A percentile compares a stretch with the other conserved stretches of the same genome.
These are phyloP conservation scores for Microtus montanus DNA, from an alignment of 2,113 vertebrate species.

Conservation along the genomic window DNA sequence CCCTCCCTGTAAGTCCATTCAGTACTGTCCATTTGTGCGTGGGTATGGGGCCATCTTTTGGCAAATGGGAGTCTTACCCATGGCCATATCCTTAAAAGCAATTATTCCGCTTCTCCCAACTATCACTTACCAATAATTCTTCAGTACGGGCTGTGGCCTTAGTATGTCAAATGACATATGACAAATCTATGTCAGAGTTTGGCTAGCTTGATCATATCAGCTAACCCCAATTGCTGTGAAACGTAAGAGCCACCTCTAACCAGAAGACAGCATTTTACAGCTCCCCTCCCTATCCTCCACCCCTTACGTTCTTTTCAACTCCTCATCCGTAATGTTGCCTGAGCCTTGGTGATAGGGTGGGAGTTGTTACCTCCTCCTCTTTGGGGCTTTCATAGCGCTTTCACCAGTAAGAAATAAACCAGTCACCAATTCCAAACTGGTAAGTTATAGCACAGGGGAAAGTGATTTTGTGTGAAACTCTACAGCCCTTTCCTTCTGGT, in stretches of 20 bases:
- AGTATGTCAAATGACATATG: background rate
- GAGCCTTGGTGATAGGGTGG: background rate
- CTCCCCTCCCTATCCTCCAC: background rate
- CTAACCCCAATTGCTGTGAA: background rate
- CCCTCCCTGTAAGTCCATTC: too few relatives aligned
- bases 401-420: background rate
- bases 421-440: too few relatives aligned
- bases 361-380: background rate
- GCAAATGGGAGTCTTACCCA: too few relatives aligned
- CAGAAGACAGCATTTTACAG: background rate
- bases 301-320: background rate
- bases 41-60: background rate
- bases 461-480: too few relatives aligned
- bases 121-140: background rate
- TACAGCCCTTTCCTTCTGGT: too few relatives aligned
- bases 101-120: background rate
- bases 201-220: background rate
- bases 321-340: background rate
- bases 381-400: background rate
- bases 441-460: too few relatives aligned
- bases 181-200: background rate
- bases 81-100: background rate
- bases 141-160: background rate
- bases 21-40: too few relatives aligned
- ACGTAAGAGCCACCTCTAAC: background rate